Evolutionary conservation across 2,113 vertebrate species (phyloP), one percentile per base, ranked within the genome.

Genomic region (Hippocampus comes): DNA sequence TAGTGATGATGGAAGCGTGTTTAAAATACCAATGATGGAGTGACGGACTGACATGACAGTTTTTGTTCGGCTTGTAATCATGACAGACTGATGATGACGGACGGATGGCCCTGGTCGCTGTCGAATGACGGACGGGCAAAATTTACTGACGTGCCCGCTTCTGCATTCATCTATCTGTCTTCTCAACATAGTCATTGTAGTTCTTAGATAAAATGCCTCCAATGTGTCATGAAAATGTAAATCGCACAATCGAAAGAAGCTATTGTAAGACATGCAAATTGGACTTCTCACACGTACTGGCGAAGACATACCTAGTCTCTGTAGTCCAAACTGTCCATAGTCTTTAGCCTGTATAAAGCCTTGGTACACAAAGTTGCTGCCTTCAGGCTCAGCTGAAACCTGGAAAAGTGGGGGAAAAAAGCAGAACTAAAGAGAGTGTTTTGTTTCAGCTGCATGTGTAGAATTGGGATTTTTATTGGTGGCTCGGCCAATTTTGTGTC

Each of bases 281-380:
- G 21, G 38, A 65, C 43, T 48, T 7, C 42, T 66, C 21, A 3
- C 23, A 25, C 66, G 41, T 55, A 57, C 68, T 66, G 46, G 14
- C 42, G 73, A 73, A 42, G 34, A 61, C 86, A 83, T 94, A 99
- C 97, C 96, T 84, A 97, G 87, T 92, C 96, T 94, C 88, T 98
- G 96, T 67, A 99, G 92, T 87, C 97, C 97, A 90, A 99, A 99
- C 86, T 95, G 95, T 67, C 97, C 97, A 70, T 95, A 99, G 89
- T 99, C 97, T 95, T 97, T 96, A 81, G 95, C 95, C 93, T 96
- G 95, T 85, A 99, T 97, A 74, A 96, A 96, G 86, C 97, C 97
- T 94, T 99, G 97, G 90, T 95, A 97, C 89, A 99, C 95, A 64
- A 95, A 99, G 21, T 95, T 97, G 84, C 94, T 94, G 67, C 96